phyloP scores from a whole-genome alignment of 2,113 vertebrate genomes.

The Rhinolophus ferrumequinum region DNA sequence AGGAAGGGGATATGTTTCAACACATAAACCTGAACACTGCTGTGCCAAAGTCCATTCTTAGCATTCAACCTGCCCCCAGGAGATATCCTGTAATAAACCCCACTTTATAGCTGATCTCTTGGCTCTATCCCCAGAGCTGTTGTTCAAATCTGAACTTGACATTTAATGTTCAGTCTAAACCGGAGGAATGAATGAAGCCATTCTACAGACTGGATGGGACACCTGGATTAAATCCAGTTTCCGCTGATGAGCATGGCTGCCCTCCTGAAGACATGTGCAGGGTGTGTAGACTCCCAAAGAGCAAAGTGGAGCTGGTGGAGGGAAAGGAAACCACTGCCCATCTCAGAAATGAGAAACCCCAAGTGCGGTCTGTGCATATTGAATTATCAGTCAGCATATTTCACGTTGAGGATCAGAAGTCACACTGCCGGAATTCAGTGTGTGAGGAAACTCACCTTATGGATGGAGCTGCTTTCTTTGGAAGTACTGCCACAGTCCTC shows the following conservation, averaged over 20 bases:
- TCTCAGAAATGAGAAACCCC: background rate
- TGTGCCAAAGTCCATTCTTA: background rate
- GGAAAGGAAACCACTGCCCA: background rate
- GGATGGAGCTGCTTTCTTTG: background rate
- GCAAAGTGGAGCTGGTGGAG: background rate
- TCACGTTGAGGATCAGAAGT: background rate
- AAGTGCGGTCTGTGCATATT: fast-evolving
- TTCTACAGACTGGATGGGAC: background rate
- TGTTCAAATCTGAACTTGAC: background rate
- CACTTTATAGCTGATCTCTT: background rate
- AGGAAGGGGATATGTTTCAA: background rate
- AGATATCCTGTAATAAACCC: background rate
- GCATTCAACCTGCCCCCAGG: too few relatives aligned
- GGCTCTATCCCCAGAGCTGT: background rate
- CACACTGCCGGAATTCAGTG: background rate
- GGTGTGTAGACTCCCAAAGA: background rate
- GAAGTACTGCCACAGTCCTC: background rate
- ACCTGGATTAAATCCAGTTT: background rate
- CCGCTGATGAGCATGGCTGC: background rate
- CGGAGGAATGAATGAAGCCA: background rate
- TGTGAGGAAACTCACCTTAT: fast-evolving
- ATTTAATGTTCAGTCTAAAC: background rate
- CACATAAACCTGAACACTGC: background rate
- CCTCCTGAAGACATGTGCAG: background rate
- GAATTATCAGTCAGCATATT: background rate